Percentiles rank a stretch among this genome's conserved stretches.
Evolutionary conservation across 2,113 vertebrate genomes (phyloP).

Genomic region (Vulpes lagopus): DNA sequence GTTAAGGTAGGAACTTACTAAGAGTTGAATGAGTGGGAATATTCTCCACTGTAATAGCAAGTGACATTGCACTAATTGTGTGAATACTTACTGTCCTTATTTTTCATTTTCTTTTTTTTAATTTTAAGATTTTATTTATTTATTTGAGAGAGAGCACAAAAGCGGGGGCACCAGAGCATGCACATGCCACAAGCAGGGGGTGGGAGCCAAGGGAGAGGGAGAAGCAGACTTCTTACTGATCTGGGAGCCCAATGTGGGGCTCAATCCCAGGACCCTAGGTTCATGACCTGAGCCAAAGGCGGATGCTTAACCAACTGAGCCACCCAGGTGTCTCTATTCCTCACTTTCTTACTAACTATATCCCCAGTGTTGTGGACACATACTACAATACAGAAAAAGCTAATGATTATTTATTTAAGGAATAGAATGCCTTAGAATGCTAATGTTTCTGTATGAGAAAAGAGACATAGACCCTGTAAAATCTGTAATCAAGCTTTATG

Average conservation of each 20-base stretch:
- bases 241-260: too few species aligned
- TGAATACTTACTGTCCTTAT: not conserved
- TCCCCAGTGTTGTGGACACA: not conserved
- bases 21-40: not conserved
- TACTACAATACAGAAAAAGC: not conserved
- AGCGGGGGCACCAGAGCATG: too few species aligned
- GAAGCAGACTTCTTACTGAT: too few species aligned
- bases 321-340: not conserved
- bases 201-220: too few species aligned
- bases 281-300: too few species aligned
- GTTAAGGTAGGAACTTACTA: not conserved
- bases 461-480: not conserved
- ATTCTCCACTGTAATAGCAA: not conserved
- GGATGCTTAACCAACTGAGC: too few species aligned
- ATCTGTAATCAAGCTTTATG: not conserved
- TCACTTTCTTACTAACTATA: not conserved
- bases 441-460: not conserved
- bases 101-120: not conserved
- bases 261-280: too few species aligned
- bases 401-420: not conserved
- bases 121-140: too few species aligned
- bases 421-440: not conserved
- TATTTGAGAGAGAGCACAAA: too few species aligned
- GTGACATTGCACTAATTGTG: not conserved
- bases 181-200: too few species aligned